Base-by-base conservation (phyloP, 2,113 vertebrate genomes). In the Oxygymnocypris stewartii region DNA sequence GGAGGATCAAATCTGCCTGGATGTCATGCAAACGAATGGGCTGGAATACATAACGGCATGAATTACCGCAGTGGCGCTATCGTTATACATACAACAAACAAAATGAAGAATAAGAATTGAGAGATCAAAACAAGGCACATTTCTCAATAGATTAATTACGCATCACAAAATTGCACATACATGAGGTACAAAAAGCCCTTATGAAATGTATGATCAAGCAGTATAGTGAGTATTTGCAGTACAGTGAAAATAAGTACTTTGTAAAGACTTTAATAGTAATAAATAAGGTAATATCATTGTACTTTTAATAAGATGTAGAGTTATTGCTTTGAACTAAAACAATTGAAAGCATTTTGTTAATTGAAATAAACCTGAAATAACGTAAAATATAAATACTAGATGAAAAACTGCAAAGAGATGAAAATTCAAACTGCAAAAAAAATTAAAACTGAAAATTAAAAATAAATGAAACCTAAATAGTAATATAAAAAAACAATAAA, bases 1-100 rank as follows among this genome's bases (percentile, higher is more conserved):
- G 71, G 75, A 82, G n/a, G 57, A 85, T 57, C 16, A 54, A 84
- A 44, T 84, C 49, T 49, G 78, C 59, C 47, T 11, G 67, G 86
- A 44, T 79, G 82, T 79, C 82, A 85, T 84, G 82, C 49, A 84
- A 85, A 87, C 81, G 35, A 75, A 84, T 35, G 35, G 54, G 54
- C 37, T 81, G 47, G 20, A 54, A 76, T 49, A 65, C 75, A 67
- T 23, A 61, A 77, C 12, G 31, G 44, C 11, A 44, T 84, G 84
- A 79, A 79, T 83, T 84, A 83, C 65, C 67, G 59, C 54, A 49
- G 65, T 40, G 28, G 44, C 6, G 28, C 57, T 61, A 23, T n/a
- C 20, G 20, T 9, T 59, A 59, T n/a, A n/a, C 10, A 59, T 14
- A 51, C 3, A 54, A 57, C 20, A 23, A 57, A 59, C 20, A 59